Conservation (phyloP, 2,113 vertebrate species). For the Rynchops niger region DNA sequence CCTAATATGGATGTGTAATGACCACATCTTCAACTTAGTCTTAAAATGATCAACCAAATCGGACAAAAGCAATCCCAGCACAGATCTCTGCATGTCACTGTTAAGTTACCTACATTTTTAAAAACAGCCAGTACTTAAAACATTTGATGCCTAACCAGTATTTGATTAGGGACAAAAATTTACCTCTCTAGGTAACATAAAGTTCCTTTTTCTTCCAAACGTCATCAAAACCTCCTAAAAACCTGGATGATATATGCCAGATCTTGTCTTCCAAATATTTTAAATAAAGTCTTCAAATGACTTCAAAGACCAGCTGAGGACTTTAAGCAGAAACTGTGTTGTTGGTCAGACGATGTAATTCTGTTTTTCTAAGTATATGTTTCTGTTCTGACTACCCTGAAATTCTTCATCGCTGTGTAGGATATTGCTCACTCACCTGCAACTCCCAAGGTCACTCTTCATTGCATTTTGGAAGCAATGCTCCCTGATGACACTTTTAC, state of each 20-base stretch:
- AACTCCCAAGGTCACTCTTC: neutral
- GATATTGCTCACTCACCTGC: neutral
- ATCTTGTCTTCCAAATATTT: neutral
- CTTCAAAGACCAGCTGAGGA: neutral
- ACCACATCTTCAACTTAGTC: neutral
- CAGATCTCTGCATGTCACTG: neutral
- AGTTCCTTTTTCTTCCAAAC: neutral
- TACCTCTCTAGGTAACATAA: neutral
- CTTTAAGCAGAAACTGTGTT: neutral
- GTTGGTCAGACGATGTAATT: neutral
- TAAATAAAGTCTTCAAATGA: neutral
- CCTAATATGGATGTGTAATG: neutral
- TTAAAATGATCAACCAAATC: neutral
- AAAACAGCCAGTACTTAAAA: neutral
- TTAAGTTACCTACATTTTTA: neutral
- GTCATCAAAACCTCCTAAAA: neutral
- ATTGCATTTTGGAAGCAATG: neutral
- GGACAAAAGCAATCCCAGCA: neutral
- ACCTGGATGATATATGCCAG: neutral
- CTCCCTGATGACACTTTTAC: neutral
- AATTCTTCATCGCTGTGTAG: neutral
- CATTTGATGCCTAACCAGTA: neutral
- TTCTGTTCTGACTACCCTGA: neutral
- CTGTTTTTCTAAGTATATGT: neutral
- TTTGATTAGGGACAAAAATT: neutral